Percentiles rank a stretch among this genome's conserved stretches.
phyloP scores from a whole-genome alignment of 1,140 invertebrate genomes.

The Conus ventricosus region DNA sequence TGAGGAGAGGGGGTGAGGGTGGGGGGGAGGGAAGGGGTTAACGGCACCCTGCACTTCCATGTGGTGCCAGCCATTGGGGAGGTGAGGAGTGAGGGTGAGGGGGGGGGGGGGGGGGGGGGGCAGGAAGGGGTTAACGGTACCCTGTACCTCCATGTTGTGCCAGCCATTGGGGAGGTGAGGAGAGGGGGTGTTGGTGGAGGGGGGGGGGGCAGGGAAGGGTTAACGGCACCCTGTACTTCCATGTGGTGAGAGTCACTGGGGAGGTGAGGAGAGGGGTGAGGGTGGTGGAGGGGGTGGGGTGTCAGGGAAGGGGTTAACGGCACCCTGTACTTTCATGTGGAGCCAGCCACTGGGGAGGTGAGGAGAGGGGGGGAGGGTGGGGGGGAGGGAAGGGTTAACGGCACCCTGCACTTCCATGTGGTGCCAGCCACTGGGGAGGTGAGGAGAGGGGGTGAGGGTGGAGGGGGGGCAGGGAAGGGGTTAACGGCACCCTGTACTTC shows the following conservation, averaged over 20 bases:
- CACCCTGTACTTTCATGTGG: conserved; percentile 52
- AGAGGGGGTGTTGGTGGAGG: no score
- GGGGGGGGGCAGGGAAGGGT: no score
- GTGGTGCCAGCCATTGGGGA: conserved; percentile 53
- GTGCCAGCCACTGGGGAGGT: conserved; percentile 49
- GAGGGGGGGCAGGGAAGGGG: no score
- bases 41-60: conserved; percentile 54
- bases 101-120: no score
- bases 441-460: neutral
- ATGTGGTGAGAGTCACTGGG: conserved; percentile 53
- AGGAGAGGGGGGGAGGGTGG: neutral
- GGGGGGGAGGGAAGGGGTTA: no score
- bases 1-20: neutral
- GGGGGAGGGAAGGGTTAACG: conserved; percentile 55
- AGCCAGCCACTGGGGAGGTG: conserved; percentile 48
- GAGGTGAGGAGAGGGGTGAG: neutral
- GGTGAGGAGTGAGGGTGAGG: neutral
- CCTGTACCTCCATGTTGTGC: conserved; percentile 52
- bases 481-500: conserved; percentile 56
- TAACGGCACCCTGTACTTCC: conserved; percentile 55
- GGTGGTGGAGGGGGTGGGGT: no score
- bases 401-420: conserved; percentile 53
- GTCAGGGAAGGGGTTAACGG: conserved; percentile 59
- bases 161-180: conserved; percentile 46
- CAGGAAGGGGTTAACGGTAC: conserved; percentile 57